phyloP scores from a whole-genome alignment of 2,113 vertebrate species.

The Dicaeum eximium region DNA sequence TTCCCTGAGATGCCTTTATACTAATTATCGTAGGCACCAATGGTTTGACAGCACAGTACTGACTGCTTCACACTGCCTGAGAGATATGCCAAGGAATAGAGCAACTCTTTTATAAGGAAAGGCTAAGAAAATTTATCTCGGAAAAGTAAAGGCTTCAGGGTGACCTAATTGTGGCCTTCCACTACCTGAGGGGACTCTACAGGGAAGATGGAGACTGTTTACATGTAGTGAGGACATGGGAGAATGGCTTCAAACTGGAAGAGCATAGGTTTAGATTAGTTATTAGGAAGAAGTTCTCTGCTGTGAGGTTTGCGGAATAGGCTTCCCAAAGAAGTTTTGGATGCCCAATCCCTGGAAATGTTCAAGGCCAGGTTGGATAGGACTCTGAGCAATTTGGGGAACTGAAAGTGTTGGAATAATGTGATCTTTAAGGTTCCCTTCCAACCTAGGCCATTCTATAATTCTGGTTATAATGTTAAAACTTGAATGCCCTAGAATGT shows the following conservation, averaged over 20 bases:
- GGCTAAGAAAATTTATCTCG: background rate
- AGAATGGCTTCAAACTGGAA: background rate
- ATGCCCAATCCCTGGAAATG: background rate
- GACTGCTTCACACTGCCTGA: background rate
- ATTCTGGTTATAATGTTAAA: background rate
- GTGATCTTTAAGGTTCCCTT: background rate
- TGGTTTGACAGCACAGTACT: background rate
- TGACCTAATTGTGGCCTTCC: background rate
- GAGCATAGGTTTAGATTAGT: background rate
- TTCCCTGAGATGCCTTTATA: background rate
- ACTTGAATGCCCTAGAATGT: background rate
- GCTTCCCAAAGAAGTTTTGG: background rate
- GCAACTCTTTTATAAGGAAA: background rate
- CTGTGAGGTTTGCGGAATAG: background rate
- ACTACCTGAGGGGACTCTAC: background rate
- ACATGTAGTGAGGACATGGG: background rate
- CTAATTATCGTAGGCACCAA: background rate
- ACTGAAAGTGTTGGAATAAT: background rate
- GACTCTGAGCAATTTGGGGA: background rate
- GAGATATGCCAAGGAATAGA: background rate
- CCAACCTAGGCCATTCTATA: background rate
- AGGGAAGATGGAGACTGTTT: background rate
- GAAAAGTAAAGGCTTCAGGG: background rate
- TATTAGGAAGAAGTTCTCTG: background rate
- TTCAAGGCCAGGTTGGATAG: background rate